Base-by-base conservation (phyloP, 2,113 vertebrate species). In the Brachypteracias leptosomus region DNA sequence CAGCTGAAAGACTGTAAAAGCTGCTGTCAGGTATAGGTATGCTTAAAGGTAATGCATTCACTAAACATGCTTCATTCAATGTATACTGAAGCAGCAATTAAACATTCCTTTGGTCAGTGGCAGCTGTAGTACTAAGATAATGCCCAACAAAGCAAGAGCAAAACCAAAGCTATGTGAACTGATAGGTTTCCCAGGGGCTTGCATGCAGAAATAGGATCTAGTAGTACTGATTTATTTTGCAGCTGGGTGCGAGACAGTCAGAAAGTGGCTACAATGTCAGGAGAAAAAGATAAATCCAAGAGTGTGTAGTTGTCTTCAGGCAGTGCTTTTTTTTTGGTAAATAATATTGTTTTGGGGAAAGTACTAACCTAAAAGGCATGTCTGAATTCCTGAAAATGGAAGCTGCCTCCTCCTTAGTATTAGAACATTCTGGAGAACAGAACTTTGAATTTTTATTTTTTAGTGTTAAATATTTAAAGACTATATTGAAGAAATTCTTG, bases 201-300 rank as follows among this genome's bases (percentile, higher is more conserved):
- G 54, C 84, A 76, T 80, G 82, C 40, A 90, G 90, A 86, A 93
- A 77, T 75, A 94, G 66, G 62, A 79, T 78, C 80, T 81, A 57
- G 61, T 59, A 62, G 36, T 26, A 73, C 84, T 75, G 62, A 75
- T 54, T 18, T 85, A 9, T 85, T 85, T 77, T 84, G 75, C 90
- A 91, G 33, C 46, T 72, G 44, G 24, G 24, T 74, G 15, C 63
- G 72, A 91, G 42, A 42, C 42, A 86, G 40, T 51, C 66, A 77
- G 52, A 77, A 85, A 74, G 9, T 11, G 22, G 73, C 21, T 40
- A 57, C 55, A 81, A 31, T 55, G 57, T 33, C 72, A 88, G 38
- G 38, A 89, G 36, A 55, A 67, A 78, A 83, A 85, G 22, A 57
- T 26, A 83, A 94, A 90, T 63, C 33, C 33, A 81, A 75, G 38